Conservation (phyloP, 2,113 vertebrate genomes). For the Leuciscus idus region DNA sequence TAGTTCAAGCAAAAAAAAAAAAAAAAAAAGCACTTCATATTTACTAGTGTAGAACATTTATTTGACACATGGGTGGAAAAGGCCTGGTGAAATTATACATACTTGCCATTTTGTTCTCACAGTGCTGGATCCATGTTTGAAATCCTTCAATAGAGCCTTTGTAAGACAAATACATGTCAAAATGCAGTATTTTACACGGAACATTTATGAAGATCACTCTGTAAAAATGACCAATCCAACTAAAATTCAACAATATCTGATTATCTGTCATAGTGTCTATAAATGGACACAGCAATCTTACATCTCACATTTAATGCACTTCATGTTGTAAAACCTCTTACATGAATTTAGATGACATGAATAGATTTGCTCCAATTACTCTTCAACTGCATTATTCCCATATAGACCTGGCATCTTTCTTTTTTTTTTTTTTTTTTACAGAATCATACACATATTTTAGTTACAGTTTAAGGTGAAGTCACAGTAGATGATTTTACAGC, state of each 20-base stretch:
- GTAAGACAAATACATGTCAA: slow-evolving; percentile 46
- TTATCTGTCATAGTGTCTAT: too few species aligned
- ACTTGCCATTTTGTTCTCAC: slow-evolving; percentile 86
- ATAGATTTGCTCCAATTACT: too few species aligned
- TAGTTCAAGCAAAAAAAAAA: background rate
- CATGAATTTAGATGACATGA: too few species aligned
- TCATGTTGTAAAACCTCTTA: too few species aligned
- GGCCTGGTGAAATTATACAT: slow-evolving; percentile 63
- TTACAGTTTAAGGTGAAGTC: background rate
- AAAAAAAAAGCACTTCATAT: background rate
- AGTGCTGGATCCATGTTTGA: slow-evolving; percentile 86
- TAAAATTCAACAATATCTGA: background rate
- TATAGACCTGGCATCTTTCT: background rate
- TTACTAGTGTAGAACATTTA: background rate
- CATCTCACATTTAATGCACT: too few species aligned
- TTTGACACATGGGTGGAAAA: background rate
- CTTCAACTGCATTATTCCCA: background rate
- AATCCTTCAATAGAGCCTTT: slow-evolving; percentile 82
- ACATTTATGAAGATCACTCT: background rate
- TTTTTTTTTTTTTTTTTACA: background rate
- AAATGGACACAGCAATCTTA: too few species aligned
- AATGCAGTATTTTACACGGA: background rate
- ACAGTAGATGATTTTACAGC: background rate
- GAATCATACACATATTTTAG: background rate
- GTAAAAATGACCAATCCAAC: background rate